These are phyloP conservation scores for Erebia aethiops DNA, from an alignment of 2,888 invertebrate species.

Conservation along the genomic window DNA sequence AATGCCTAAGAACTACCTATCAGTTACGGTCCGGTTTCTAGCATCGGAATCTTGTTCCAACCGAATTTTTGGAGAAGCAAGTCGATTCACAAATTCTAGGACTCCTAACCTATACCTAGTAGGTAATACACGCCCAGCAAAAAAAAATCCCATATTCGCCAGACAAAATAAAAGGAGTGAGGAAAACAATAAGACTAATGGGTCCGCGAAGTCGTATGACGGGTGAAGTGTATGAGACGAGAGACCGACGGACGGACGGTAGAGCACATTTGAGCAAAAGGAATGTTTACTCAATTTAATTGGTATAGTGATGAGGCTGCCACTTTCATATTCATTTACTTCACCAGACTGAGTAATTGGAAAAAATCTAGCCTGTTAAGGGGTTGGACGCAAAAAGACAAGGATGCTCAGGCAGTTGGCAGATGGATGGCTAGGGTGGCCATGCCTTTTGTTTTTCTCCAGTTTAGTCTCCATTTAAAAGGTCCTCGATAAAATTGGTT, in stretches of 20 bases:
- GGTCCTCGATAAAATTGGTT: background rate
- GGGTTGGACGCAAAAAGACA: conserved; percentile 40
- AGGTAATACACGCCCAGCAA: conserved; percentile 1
- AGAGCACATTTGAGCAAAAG: conserved; percentile 50
- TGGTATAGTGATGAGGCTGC: conserved; percentile 51
- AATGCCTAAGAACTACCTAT: too few species aligned
- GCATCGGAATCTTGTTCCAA: too few species aligned
- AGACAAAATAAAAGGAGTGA: conserved; percentile 35
- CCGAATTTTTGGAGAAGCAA: background rate
- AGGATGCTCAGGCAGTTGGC: conserved; percentile 39
- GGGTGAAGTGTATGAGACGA: conserved; percentile 33
- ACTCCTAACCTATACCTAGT: background rate
- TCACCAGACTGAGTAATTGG: conserved; percentile 66
- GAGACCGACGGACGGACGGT: conserved; percentile 32
- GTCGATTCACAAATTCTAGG: background rate
- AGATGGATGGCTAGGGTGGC: conserved; percentile 29
- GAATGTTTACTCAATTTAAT: conserved; percentile 56
- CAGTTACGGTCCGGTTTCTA: too few species aligned
- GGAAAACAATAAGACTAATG: conserved; percentile 33
- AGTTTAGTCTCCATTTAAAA: background rate
- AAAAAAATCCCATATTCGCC: conserved; percentile 33
- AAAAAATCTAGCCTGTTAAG: conserved; percentile 57
- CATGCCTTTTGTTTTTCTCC: conserved; percentile 6
- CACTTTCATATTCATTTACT: conserved; percentile 60
- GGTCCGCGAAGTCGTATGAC: conserved; percentile 32